Conservation (phyloP, 1,140 invertebrate genomes). For the Ceratina australensis region DNA sequence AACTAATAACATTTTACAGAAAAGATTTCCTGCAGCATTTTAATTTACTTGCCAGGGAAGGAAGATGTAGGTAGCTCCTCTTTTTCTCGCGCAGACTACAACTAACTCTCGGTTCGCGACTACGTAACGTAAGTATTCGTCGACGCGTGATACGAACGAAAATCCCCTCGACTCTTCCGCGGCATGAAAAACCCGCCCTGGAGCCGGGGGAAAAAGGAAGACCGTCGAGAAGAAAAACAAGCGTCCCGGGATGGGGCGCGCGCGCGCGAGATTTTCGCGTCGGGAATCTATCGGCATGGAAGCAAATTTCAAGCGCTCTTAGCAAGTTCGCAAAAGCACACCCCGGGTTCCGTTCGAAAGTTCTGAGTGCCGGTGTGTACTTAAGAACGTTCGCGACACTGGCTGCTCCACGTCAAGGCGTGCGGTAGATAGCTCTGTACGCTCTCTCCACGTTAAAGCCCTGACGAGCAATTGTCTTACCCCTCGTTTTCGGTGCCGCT, state of each 20-base stretch:
- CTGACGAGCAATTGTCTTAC: conserved; percentile 49
- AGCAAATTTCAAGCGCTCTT: conserved; percentile 20
- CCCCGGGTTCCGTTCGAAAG: background rate
- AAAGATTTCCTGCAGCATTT: no score
- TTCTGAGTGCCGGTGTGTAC: conserved; percentile 6
- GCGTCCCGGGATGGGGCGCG: no score
- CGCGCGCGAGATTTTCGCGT: background rate
- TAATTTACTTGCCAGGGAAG: no score
- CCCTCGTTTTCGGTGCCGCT: conserved; percentile 41
- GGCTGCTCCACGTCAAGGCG: background rate
- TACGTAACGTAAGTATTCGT: background rate
- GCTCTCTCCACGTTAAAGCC: background rate
- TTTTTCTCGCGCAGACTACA: background rate
- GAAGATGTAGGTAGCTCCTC: no score
- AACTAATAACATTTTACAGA: no score
- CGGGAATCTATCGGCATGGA: background rate
- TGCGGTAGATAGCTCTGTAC: no score
- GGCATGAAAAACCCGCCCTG: background rate
- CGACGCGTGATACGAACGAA: background rate
- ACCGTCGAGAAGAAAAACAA: background rate
- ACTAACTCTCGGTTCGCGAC: background rate
- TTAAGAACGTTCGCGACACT: background rate
- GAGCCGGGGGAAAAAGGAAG: background rate
- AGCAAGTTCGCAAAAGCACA: conserved; percentile 6
- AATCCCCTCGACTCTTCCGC: background rate